Conservation (phyloP, 2,113 vertebrate species). For the Notarius quadriscutis region DNA sequence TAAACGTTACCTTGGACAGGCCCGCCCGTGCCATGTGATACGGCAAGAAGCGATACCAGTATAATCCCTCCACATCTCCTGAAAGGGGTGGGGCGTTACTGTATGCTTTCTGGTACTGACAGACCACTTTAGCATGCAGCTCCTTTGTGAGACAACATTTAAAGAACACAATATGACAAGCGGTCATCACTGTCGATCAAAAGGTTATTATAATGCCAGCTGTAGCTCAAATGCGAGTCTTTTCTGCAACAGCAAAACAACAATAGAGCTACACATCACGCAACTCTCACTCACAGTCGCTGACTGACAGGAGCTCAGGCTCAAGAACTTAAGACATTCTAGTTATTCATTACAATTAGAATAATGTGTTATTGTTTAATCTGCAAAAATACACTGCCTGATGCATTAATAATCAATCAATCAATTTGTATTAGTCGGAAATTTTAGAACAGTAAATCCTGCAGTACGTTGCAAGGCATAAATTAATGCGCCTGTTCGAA, state of each 20-base stretch:
- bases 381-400: neutral
- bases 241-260: neutral
- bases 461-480: neutral
- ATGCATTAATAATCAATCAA: neutral
- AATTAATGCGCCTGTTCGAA: neutral
- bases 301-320: too few relatives aligned
- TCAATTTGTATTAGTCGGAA: too few relatives aligned
- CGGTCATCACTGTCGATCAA: neutral
- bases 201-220: neutral
- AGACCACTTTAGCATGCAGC: conserved; percentile 86
- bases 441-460: too few relatives aligned
- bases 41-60: conserved; percentile 89
- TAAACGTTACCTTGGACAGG: conserved; percentile 78
- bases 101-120: conserved; percentile 82
- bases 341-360: neutral
- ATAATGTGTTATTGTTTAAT: neutral
- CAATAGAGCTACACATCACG: neutral
- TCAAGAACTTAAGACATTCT: neutral
- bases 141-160: conserved; percentile 67
- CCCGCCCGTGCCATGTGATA: conserved; percentile 91
- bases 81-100: conserved; percentile 67
- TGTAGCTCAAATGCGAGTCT: neutral
- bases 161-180: conserved; percentile 3
- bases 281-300: too few relatives aligned
- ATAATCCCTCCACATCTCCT: conserved; percentile 83